Evolutionary conservation across 2,113 vertebrate genomes (phyloP).

Genomic region (Mus pahari): DNA sequence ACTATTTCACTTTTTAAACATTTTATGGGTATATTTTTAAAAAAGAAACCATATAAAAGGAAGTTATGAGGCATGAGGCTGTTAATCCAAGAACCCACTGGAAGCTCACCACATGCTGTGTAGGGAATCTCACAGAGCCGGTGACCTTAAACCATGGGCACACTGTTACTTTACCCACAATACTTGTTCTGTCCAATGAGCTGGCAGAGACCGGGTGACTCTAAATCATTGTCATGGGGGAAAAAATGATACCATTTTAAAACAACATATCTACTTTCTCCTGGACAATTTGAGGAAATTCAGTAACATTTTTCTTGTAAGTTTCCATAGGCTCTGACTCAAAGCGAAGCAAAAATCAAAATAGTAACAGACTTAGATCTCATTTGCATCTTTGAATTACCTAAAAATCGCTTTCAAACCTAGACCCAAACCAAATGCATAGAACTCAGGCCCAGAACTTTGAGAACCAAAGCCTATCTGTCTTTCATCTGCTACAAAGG

Average conservation of each 20-base stretch:
- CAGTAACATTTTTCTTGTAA: neutral
- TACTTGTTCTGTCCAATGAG: neutral
- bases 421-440: neutral
- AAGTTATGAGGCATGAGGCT: neutral
- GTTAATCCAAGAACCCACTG: neutral
- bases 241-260: neutral
- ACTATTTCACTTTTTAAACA: neutral
- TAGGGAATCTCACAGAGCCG: accelerated
- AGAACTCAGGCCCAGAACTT: neutral
- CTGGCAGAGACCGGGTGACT: neutral
- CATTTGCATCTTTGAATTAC: neutral
- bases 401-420: neutral
- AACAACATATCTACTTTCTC: neutral
- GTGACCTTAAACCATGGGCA: accelerated
- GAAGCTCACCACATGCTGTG: neutral
- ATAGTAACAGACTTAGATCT: neutral
- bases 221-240: neutral
- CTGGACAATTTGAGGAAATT: neutral
- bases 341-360: slow-evolving; percentile 21
- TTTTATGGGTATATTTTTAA: neutral
- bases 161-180: neutral
- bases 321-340: neutral
- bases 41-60: neutral
- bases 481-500: neutral
- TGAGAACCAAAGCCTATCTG: neutral